Conservation (phyloP, 2,113 vertebrate genomes). For the Tragelaphus strepsiceros region DNA sequence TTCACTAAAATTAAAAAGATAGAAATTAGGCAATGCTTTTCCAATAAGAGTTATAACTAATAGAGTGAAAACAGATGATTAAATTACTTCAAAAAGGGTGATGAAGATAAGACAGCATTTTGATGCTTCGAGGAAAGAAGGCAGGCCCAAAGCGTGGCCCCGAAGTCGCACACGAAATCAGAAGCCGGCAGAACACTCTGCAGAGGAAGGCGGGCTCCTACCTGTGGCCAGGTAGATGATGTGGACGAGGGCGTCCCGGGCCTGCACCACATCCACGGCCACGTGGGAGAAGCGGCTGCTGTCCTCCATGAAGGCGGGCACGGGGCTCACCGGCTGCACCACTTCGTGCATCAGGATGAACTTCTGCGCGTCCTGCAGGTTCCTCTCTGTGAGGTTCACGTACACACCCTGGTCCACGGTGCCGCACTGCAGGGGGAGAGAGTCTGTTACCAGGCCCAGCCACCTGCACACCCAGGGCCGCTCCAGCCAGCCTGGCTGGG, state of each 20-base stretch:
- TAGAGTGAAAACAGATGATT: neutral
- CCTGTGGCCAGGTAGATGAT: conserved; percentile 97
- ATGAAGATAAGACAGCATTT: accelerated
- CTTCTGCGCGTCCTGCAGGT: conserved; percentile 96
- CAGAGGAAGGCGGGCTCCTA: conserved; percentile 58
- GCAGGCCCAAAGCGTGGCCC: accelerated
- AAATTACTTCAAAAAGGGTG: neutral
- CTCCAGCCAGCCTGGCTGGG: accelerated
- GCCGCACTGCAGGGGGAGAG: conserved; percentile 86
- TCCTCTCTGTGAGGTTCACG: conserved; percentile 93
- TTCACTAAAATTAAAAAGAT: neutral
- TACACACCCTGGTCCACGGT: conserved; percentile 94
- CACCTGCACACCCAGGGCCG: accelerated
- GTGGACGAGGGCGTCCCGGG: conserved; percentile 90
- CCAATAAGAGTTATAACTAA: neutral
- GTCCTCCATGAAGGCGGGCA: conserved; percentile 97
- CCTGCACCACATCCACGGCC: conserved; percentile 95
- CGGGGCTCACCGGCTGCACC: conserved; percentile 88
- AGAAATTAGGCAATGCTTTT: neutral
- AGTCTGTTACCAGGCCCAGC: neutral
- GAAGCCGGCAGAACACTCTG: accelerated
- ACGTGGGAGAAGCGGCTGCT: conserved; percentile 95
- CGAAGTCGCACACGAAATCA: accelerated
- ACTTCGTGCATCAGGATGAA: conserved; percentile 98
- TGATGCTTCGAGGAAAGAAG: neutral